Base-by-base conservation (phyloP, 2,113 vertebrate genomes). In the Sinocyclocheilus maitianheensis region DNA sequence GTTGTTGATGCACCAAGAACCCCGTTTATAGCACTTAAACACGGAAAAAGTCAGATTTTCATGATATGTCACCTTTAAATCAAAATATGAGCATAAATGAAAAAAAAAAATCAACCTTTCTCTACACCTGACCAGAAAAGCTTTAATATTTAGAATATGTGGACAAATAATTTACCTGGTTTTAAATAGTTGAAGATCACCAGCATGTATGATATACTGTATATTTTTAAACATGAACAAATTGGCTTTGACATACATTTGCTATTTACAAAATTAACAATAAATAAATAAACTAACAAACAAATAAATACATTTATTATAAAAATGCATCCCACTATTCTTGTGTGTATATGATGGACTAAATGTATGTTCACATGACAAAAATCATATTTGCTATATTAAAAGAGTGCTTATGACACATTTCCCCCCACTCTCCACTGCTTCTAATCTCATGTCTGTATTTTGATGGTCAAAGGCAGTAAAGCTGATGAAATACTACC, bases 401-500 rank as follows among this genome's bases (percentile, higher is more conserved):
- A 11, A 12, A 20, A 72, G 69, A 74, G 71, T 43, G 72, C 22
- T 48, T 75, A 14, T 46, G 22, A 48, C 72, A 14, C 40, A n/a
- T 14, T 46, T 75, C 2, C 43, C 72, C 40, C 9, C 20, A 43
- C 16, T 37, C 7, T 74, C 40, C 40, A 5, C 22, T 24, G 90
- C 13, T 46, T 65, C 7, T 46, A 63, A 14, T n/a, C 37, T 18
- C 78, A 5, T 1, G 3, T 62, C 11, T 80, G 37, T 62, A 63
- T 80, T 80, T 65, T n/a, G n/a, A 46, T 65, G 78, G 22, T 48
- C 2, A 11, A 69, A 22, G 24, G 24, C 24, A 34, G 43, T 51
- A 22, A 30, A 30, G 43, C 43, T 26, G 18, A 22, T 22, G n/a
- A 77, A 40, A 72, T 14, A 5, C 53, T 93, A 97, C 98, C 98